Evolutionary conservation across 2,888 invertebrate species (phyloP).

Genomic region (Lathronympha strigana): DNA sequence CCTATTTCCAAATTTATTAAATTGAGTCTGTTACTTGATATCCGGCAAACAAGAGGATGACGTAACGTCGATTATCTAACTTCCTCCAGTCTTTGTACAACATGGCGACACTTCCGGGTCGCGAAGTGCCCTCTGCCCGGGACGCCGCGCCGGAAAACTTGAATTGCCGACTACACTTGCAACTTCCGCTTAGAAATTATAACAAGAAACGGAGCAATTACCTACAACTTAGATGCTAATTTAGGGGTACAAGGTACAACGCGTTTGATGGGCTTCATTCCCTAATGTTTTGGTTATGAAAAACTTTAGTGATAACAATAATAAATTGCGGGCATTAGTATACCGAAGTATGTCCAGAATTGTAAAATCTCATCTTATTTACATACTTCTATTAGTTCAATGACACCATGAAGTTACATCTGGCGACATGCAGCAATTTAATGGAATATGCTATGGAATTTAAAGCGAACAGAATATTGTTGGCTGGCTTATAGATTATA

Average conservation of each 20-base stretch:
- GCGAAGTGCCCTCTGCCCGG: constrained; percentile 59
- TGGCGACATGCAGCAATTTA: not conserved
- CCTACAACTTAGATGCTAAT: constrained; percentile 11
- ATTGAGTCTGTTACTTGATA: constrained; percentile 52
- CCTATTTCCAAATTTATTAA: constrained; percentile 32
- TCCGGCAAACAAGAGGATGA: constrained; percentile 49
- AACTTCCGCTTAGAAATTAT: constrained; percentile 52
- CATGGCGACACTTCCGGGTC: constrained; percentile 57
- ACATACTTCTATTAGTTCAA: no score
- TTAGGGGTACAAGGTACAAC: not conserved
- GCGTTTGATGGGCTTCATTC: not conserved
- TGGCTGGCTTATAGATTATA: not conserved
- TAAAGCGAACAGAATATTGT: not conserved
- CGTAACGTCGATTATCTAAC: constrained; percentile 54
- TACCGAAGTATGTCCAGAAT: not conserved
- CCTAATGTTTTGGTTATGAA: no score
- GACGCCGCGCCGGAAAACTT: constrained; percentile 59
- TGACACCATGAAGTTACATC: not conserved
- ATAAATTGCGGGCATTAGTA: not conserved
- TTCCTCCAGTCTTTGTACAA: constrained; percentile 58
- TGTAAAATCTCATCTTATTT: not conserved
- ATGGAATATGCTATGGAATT: not conserved
- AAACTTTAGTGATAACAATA: not conserved
- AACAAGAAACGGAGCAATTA: constrained; percentile 19
- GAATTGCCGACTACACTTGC: constrained; percentile 58